A percentile compares a stretch with the other conserved stretches of the same genome.
Evolutionary conservation across 2,888 invertebrate species (phyloP).

Genomic region (Drosophila anceps): DNA sequence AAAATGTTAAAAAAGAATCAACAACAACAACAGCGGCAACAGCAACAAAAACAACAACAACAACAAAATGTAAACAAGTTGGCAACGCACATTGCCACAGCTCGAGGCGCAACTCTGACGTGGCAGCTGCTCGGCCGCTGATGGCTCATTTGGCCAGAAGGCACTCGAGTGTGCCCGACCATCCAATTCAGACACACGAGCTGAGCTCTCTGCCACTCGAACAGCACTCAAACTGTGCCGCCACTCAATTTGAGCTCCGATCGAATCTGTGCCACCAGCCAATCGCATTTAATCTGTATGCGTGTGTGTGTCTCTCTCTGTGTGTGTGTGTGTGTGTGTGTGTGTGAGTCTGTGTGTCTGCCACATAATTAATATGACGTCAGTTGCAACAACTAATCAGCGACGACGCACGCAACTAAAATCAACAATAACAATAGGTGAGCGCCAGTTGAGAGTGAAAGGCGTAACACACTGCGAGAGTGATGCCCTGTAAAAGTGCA

Average conservation of each 20-base stretch:
- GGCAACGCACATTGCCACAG: constrained; percentile 46
- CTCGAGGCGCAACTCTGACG: constrained; percentile 31
- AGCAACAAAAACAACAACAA: constrained; percentile 35
- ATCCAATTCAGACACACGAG: constrained; percentile 1
- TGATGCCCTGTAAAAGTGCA: not conserved
- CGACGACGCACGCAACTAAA: constrained; percentile 5
- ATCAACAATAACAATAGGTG: constrained; percentile 7
- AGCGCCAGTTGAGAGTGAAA: constrained; percentile 2
- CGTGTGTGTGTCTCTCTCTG: not conserved
- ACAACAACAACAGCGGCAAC: constrained; percentile 20
- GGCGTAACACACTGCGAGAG: not conserved
- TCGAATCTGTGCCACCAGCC: constrained; percentile 38
- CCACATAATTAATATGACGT: constrained; percentile 66
- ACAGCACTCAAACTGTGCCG: constrained; percentile 57
- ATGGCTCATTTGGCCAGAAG: constrained; percentile 62
- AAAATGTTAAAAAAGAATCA: constrained; percentile 48
- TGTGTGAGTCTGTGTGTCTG: constrained; percentile 8
- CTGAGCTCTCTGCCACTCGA: constrained; percentile 9
- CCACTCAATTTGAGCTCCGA: constrained; percentile 66
- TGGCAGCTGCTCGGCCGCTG: constrained; percentile 62
- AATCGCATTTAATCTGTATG: constrained; percentile 36
- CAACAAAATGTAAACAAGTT: constrained; percentile 61
- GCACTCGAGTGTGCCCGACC: constrained; percentile 58
- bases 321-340: not conserved
- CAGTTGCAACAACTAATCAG: constrained; percentile 50